These are phyloP conservation scores for Podotricha telesiphe DNA, from an alignment of 2,888 invertebrate genomes.

Conservation along the genomic window DNA sequence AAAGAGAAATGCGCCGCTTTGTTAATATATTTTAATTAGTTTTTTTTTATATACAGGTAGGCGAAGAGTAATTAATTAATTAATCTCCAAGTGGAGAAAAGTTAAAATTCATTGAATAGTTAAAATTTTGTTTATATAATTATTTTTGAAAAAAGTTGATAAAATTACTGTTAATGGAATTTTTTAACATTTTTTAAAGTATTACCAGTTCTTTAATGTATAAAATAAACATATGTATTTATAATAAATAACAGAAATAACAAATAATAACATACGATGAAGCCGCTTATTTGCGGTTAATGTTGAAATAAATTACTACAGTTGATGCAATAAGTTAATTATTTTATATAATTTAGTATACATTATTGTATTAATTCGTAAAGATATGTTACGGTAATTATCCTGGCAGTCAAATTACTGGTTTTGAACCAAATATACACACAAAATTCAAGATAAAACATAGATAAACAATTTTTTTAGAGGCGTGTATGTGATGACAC, in stretches of 20 bases:
- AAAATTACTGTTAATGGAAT: too few relatives aligned
- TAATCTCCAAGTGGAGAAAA: too few relatives aligned
- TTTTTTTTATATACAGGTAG: neutral
- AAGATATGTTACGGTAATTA: neutral
- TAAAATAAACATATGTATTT: neutral
- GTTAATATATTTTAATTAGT: conserved; percentile 5
- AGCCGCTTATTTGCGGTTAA: neutral
- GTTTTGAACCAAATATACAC: too few relatives aligned
- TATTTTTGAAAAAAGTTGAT: too few relatives aligned
- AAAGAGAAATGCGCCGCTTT: conserved; percentile 75
- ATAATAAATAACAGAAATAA: neutral
- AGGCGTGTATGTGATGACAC: too few relatives aligned
- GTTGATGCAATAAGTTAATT: neutral
- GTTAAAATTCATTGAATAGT: too few relatives aligned
- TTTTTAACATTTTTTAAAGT: too few relatives aligned
- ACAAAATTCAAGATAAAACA: too few relatives aligned
- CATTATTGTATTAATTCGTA: neutral
- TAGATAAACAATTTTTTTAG: too few relatives aligned
- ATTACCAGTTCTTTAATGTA: neutral
- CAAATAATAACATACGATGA: neutral
- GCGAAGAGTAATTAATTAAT: too few relatives aligned
- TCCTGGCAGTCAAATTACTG: too few relatives aligned
- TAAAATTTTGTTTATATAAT: too few relatives aligned
- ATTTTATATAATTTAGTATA: neutral
- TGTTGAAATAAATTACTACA: neutral